Conservation (phyloP, 2,797 vertebrate species). For the Amblyopsis hoosieri region DNA sequence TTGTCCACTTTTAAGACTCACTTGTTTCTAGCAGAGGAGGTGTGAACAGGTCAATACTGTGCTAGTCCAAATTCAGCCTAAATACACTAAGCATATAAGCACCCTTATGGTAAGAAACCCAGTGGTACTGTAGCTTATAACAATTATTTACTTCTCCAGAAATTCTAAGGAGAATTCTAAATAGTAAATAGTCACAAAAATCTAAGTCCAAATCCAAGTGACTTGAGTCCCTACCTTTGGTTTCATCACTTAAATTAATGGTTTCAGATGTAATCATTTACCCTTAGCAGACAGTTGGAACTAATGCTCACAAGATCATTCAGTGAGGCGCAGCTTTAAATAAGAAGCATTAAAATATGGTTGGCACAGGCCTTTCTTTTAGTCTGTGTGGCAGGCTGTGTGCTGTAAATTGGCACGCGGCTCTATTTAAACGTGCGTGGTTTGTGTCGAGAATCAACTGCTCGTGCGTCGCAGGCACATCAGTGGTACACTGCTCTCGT, state of each 20-base stretch:
- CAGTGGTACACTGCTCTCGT: slow-evolving; percentile 46
- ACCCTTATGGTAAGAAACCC: background rate
- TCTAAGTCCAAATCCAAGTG: no score
- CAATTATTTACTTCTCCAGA: no score
- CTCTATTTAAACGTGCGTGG: slow-evolving; percentile 44
- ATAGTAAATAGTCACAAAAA: no score
- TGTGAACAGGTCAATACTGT: no score
- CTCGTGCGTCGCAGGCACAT: slow-evolving; percentile 37
- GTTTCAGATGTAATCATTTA: slow-evolving; percentile 3
- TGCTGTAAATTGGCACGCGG: slow-evolving; percentile 33
- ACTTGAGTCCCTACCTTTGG: no score
- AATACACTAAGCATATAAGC: no score
- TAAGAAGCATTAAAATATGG: slow-evolving; percentile 23
- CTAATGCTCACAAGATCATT: slow-evolving; percentile 7
- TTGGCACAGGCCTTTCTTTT: slow-evolving; percentile 7
- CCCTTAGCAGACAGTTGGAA: slow-evolving; percentile 11
- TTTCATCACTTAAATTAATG: background rate
- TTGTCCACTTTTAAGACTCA: no score
- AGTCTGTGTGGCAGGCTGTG: slow-evolving; percentile 20
- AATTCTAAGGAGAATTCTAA: no score
- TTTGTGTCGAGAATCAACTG: slow-evolving; percentile 44
- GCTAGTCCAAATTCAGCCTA: no score
- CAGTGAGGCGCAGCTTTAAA: slow-evolving; percentile 5
- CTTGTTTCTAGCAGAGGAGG: no score
- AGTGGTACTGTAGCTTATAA: background rate